A percentile compares a stretch with the other conserved stretches of the same genome.
Conservation (phyloP, 2,888 invertebrate genomes). For the Conus canariensis region DNA sequence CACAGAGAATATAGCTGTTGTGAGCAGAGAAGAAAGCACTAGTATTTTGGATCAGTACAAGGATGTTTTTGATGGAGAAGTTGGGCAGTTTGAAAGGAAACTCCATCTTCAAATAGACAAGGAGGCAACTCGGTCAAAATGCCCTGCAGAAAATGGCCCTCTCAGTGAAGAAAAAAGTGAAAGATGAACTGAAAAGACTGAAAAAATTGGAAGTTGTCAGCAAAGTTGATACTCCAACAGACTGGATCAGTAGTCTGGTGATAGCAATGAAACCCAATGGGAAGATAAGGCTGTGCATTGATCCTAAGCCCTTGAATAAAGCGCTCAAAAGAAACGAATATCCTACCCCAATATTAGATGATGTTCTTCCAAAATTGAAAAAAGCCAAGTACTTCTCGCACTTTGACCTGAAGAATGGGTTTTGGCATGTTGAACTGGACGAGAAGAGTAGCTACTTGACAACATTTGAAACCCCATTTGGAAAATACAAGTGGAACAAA, state of each 20-base stretch:
- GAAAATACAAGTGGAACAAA: no score
- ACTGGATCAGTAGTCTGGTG: background rate
- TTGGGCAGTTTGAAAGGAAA: background rate
- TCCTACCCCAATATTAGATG: no score
- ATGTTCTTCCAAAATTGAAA: no score
- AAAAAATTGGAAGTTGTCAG: background rate
- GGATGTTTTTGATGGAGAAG: background rate
- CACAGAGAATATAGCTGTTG: no score
- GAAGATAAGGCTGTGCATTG: no score
- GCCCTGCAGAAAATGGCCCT: constrained; percentile 12
- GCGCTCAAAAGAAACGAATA: no score
- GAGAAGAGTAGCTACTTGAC: no score
- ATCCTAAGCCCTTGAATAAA: no score
- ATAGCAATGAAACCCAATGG: background rate
- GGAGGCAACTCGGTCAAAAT: background rate
- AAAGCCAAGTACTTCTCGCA: no score
- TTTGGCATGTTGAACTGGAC: no score
- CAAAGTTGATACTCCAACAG: background rate
- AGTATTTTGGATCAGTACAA: background rate
- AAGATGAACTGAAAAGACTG: background rate
- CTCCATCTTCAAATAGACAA: background rate
- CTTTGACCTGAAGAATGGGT: no score
- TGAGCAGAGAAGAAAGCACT: background rate
- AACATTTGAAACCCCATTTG: no score
- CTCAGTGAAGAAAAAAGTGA: background rate